Conservation (phyloP, 2,113 vertebrate genomes). For the Corydoras maculifer region DNA sequence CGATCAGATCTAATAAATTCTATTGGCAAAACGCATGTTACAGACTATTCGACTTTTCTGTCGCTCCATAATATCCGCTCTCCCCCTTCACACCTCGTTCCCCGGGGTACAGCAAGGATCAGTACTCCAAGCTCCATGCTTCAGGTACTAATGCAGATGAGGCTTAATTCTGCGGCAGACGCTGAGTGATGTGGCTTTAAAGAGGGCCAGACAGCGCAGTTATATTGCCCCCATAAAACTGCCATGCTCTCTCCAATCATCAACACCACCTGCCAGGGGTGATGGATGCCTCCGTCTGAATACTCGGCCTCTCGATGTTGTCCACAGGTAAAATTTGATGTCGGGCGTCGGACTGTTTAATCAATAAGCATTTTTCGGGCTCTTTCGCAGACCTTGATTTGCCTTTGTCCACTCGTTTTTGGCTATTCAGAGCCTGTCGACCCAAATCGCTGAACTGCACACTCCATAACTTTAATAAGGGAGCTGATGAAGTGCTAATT, state of each 20-base stretch:
- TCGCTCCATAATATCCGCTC: background rate
- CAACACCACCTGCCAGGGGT: slow-evolving; percentile 52
- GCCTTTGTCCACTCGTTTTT: slow-evolving; percentile 30
- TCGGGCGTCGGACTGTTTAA: slow-evolving; percentile 40
- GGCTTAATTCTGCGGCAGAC: slow-evolving; percentile 46
- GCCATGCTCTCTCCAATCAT: slow-evolving; percentile 53
- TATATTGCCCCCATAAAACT: slow-evolving; percentile 60
- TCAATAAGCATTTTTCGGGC: slow-evolving; percentile 43
- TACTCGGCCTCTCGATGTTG: slow-evolving; percentile 39
- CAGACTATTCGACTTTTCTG: too few relatives aligned
- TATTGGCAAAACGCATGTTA: too few relatives aligned
- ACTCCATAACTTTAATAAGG: too few relatives aligned
- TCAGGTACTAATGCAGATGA: slow-evolving; percentile 37
- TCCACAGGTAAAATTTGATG: slow-evolving; percentile 30
- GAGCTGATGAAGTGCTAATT: too few relatives aligned
- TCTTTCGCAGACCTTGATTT: slow-evolving; percentile 28
- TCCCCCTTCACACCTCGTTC: background rate
- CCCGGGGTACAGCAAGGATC: background rate
- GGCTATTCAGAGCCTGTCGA: background rate
- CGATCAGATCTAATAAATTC: too few relatives aligned
- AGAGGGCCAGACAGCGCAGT: slow-evolving; percentile 55
- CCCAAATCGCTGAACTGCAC: too few relatives aligned
- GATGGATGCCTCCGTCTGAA: slow-evolving; percentile 53
- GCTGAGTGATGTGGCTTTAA: slow-evolving; percentile 59
- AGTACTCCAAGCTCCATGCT: slow-evolving; percentile 7